Evolutionary conservation across 2,113 vertebrate genomes (phyloP).

Genomic region (Lethenteron camtschaticum): DNA sequence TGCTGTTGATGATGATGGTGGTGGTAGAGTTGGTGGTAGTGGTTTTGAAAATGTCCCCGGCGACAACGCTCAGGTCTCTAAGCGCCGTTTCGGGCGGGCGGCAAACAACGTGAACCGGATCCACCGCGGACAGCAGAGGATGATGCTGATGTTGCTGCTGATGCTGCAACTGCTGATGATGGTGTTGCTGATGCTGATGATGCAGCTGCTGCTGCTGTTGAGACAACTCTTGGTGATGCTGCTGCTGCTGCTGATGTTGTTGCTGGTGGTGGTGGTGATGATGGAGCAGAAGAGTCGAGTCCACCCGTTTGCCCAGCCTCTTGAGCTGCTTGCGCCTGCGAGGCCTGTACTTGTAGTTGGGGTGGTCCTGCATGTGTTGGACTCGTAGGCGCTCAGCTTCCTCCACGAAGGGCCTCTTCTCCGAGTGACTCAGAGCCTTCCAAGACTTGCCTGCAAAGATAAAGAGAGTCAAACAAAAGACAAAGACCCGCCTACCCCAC

Average conservation of each 20-base stretch:
- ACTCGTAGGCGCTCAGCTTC: conserved; percentile 79
- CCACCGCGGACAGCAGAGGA: too few relatives aligned
- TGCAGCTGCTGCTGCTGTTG: too few relatives aligned
- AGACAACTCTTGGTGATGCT: conserved; percentile 10
- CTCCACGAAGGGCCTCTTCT: conserved; percentile 86
- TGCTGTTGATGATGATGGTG: too few relatives aligned
- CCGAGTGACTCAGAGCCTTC: conserved; percentile 57
- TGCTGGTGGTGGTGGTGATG: conserved; percentile 31
- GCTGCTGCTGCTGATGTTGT: conserved; percentile 16
- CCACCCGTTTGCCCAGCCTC: conserved; percentile 41
- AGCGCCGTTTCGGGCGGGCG: too few relatives aligned
- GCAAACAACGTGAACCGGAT: too few relatives aligned
- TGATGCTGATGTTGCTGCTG: too few relatives aligned
- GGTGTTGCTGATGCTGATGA: too few relatives aligned
- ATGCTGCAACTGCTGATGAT: too few relatives aligned
- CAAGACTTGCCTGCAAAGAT: conserved; percentile 56
- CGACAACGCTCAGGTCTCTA: too few relatives aligned
- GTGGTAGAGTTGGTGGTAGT: too few relatives aligned
- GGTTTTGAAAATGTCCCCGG: too few relatives aligned
- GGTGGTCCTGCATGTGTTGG: conserved; percentile 94
- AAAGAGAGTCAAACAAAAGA: conserved; percentile 7
- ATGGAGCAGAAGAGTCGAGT: conserved; percentile 32
- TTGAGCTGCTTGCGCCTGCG: conserved; percentile 85
- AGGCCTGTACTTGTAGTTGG: conserved; percentile 90
- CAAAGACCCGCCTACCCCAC: too few relatives aligned